Conservation (phyloP, 1,140 invertebrate species). For the Cyclargus thomasi region DNA sequence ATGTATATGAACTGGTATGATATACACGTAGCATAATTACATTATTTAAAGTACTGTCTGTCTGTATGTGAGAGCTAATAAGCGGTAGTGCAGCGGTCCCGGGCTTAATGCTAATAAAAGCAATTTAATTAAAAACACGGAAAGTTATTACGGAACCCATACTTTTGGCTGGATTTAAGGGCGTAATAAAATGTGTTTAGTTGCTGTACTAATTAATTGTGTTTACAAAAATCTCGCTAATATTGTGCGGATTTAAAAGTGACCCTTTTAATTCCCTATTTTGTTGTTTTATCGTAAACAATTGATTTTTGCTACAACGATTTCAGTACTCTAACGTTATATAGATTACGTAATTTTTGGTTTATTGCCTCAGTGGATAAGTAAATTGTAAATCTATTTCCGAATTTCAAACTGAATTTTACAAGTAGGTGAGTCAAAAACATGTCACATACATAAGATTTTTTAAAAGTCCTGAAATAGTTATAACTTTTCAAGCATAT, state of each 20-base stretch:
- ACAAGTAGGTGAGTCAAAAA: no score
- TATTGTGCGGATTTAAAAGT: constrained; percentile 12
- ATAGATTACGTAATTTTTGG: no score
- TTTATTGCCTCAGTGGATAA: no score
- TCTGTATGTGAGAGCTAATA: not conserved
- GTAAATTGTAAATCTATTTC: no score
- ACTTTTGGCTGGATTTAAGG: not conserved
- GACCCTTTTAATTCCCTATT: not conserved
- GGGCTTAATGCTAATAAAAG: not conserved
- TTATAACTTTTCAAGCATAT: no score
- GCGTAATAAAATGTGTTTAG: not conserved
- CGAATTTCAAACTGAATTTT: no score
- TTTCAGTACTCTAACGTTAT: no score
- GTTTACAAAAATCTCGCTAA: constrained; percentile 17
- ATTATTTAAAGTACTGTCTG: not conserved
- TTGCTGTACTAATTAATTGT: not conserved
- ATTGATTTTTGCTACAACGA: no score
- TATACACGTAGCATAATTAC: not conserved
- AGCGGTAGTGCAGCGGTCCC: not conserved
- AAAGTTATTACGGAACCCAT: not conserved
- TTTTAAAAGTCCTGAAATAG: no score
- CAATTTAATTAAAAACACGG: not conserved
- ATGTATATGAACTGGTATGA: no score
- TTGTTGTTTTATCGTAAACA: not conserved
- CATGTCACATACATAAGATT: no score